Conservation (phyloP, 1,140 invertebrate genomes). For the Lasaia peninsularis region DNA sequence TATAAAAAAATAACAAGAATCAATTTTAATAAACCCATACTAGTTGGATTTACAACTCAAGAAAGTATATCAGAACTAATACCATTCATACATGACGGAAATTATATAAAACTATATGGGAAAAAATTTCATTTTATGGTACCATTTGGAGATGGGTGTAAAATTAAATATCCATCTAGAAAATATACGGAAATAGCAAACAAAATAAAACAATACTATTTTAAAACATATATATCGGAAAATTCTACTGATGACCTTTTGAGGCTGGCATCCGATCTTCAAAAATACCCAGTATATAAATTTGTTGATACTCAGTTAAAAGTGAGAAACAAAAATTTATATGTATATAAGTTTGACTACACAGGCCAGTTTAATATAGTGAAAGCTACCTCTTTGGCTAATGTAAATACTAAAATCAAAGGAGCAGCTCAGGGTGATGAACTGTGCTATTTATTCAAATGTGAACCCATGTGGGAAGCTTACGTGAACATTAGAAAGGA, state of each 20-base stretch:
- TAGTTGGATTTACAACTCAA: slow-evolving; percentile 58
- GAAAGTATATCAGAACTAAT: slow-evolving; percentile 61
- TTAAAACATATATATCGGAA: slow-evolving; percentile 35
- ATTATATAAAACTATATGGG: slow-evolving; percentile 38
- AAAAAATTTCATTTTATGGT: slow-evolving; percentile 52
- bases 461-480: slow-evolving; percentile 52
- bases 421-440: slow-evolving; percentile 60
- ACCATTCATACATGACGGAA: slow-evolving; percentile 55
- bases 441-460: slow-evolving; percentile 61
- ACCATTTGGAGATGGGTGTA: slow-evolving; percentile 47
- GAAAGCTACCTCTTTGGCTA: slow-evolving; percentile 43
- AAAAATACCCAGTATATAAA: slow-evolving; percentile 53
- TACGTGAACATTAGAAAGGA: slow-evolving; percentile 46
- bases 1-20: slow-evolving; percentile 25
- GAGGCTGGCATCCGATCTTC: slow-evolving; percentile 45
- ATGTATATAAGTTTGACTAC: slow-evolving; percentile 62
- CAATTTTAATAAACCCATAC: slow-evolving; percentile 36
- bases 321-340: slow-evolving; percentile 31
- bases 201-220: slow-evolving; percentile 49
- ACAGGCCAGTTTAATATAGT: slow-evolving; percentile 49
- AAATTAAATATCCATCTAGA: slow-evolving; percentile 36
- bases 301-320: slow-evolving; percentile 40
- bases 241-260: slow-evolving; percentile 41
- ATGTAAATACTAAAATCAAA: slow-evolving; percentile 36
- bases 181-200: slow-evolving; percentile 36